Evolutionary conservation across 2,797 vertebrate genomes (phyloP), one percentile per base, ranked within the genome.

Genomic region (Syngnathus rostellatus): DNA sequence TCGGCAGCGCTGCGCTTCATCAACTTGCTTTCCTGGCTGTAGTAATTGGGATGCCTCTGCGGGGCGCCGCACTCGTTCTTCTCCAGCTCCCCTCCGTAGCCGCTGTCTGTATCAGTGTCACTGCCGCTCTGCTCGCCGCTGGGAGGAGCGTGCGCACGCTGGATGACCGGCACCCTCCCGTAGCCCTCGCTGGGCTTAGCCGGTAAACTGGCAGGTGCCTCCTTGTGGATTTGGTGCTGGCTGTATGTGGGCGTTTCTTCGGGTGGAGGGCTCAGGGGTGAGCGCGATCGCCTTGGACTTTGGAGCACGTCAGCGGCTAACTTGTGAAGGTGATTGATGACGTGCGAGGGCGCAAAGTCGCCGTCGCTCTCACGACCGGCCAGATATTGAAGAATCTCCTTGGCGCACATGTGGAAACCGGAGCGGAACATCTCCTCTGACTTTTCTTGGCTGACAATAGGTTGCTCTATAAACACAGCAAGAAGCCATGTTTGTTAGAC

Each of bases 101-200:
- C 97, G 17, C 97, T 98, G 90, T 99, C 97, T 6, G 96, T 98
- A 83, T 99, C 97, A 0, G 97, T 99, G 75, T 99, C 97, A 0
- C 95, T 99, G 70, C 96, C 97, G 0, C 97, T 99, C 90, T 96
- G 96, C 88, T 98, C 96, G 0, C 94, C 78, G 1, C 93, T 90
- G 0, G 84, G 84, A n/a, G 90, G 90, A 2, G 94, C 90, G 3
- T 95, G 97, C 64, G 93, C 94, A 82, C 97, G 86, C 85, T 95
- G 94, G 86, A 99, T 99, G 71, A 99, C 97, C 0, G 97, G 96
- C 72, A 99, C 97, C 77, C 94, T 94, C 48, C 94, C 92, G 0
- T 94, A 94, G 43, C 92, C 95, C 77, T 98, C 95, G 0, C 76
- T 86, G 41, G 79, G 89, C 69, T 89, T 89, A 62, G 84, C 81